A percentile compares a stretch with the other conserved stretches of the same genome.
Conservation (phyloP, 1,140 invertebrate genomes). For the Cydia fagiglandana region DNA sequence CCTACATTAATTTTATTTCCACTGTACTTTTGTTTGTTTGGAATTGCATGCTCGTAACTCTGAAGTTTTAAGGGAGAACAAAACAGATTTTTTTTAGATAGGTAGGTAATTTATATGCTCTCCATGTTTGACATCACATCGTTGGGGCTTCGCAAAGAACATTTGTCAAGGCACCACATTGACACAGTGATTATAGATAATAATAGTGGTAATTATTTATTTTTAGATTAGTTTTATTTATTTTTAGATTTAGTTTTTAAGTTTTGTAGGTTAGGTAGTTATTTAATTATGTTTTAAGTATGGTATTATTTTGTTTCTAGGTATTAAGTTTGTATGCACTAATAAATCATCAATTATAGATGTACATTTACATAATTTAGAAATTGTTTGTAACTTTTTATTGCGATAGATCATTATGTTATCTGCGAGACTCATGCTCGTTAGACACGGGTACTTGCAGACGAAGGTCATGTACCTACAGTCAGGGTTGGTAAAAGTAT, state of each 20-base stretch:
- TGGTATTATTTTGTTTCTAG: no score
- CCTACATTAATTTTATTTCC: no score
- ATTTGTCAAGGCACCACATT: constrained; percentile 54
- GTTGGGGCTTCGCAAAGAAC: constrained; percentile 55
- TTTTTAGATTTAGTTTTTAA: no score
- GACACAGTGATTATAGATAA: constrained; percentile 44
- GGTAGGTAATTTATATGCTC: constrained; percentile 58
- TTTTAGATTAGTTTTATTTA: no score
- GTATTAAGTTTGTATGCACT: no score
- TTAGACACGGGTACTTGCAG: constrained; percentile 17
- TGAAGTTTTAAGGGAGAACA: neutral
- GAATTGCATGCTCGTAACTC: neutral
- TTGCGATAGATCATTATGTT: neutral
- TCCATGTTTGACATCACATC: constrained; percentile 53
- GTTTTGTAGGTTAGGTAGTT: no score
- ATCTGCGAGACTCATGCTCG: neutral
- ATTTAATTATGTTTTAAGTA: no score
- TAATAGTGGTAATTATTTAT: no score
- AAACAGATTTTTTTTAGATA: constrained; percentile 29
- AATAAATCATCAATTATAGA: no score
- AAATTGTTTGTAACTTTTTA: neutral
- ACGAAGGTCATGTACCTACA: neutral
- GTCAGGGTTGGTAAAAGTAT: neutral
- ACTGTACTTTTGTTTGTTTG: no score
- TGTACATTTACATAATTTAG: neutral